These are phyloP conservation scores for Gymnothorax reevesii DNA, from an alignment of 2,797 vertebrate genomes.

Conservation along the genomic window DNA sequence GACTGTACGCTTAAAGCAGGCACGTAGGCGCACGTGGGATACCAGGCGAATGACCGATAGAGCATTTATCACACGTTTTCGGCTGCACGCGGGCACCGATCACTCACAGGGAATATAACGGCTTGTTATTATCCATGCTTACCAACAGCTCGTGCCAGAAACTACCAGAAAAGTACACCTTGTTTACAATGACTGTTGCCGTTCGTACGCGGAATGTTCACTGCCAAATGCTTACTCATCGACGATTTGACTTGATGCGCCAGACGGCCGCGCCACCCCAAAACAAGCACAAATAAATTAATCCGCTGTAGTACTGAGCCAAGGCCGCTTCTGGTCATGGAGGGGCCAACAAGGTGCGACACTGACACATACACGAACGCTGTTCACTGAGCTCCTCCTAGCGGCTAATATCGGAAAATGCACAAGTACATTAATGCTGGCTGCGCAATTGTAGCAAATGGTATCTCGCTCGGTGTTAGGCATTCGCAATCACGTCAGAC, in stretches of 20 bases:
- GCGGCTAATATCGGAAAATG: conserved; percentile 39
- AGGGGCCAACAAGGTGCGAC: background rate
- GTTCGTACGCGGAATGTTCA: no score
- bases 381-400: conserved; percentile 62
- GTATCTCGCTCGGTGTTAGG: background rate
- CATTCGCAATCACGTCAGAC: background rate
- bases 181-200: background rate
- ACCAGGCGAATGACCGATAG: no score
- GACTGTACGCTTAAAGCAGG: no score
- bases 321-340: background rate
- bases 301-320: background rate
- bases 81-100: no score
- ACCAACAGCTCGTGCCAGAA: background rate
- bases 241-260: background rate
- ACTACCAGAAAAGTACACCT: background rate
- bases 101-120: no score
- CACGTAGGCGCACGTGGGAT: no score
- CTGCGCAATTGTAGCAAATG: background rate
- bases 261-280: background rate
- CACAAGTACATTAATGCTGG: background rate
- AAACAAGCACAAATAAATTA: background rate
- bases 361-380: background rate
- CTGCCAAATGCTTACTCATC: background rate
- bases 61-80: no score
- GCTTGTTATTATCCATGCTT: background rate